Base-by-base conservation (phyloP, 1,140 invertebrate species). In the Penaeus japonicus region DNA sequence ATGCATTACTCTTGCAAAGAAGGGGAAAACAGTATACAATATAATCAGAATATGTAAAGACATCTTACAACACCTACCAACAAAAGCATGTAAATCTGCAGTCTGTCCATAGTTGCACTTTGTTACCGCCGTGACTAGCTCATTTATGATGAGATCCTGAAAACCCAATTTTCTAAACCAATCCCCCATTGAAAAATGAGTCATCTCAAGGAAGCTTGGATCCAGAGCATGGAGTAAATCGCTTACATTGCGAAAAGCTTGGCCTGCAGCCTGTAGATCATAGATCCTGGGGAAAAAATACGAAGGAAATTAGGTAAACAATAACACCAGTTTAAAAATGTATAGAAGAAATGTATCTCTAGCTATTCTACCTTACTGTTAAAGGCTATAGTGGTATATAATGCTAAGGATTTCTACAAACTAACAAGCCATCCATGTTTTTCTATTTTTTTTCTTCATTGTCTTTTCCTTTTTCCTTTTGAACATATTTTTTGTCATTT, bases 51-150 rank as follows among this genome's bases (percentile, higher is more conserved):
- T n/a, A 30, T 73, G 55, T 54, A n/a, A 54, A 27, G 22, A 53
- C 27, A 24, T 2, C 15, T 12, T 0, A 27, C 3, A 30, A 22
- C 65, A 91, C 92, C 92, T 92, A 94, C 94, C 95, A 81, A 95
- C 94, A 92, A 96, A 95, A 88, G 93, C 93, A 87, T 94, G 95
- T 35, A 95, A 92, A 84, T 93, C 91, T 2, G 93, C 93, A 32
- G 93, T 93, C 91, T 96, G 95, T 54, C 95, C 95, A 91, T 96
- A 96, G 92, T 96, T 95, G 0, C 93, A 93, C 73, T 93, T 93
- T 47, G 94, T 91, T 30, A 94, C 93, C 15, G 94, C 93, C 89
- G 93, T 91, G 2, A 94, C 94, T 30, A 95, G 84, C 91, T 96
- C 95, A 85, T 94, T 85, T 20, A 95, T 94, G 30, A 95, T 92